phyloP scores from a whole-genome alignment of 2,113 vertebrate genomes.

The Natator depressus region DNA sequence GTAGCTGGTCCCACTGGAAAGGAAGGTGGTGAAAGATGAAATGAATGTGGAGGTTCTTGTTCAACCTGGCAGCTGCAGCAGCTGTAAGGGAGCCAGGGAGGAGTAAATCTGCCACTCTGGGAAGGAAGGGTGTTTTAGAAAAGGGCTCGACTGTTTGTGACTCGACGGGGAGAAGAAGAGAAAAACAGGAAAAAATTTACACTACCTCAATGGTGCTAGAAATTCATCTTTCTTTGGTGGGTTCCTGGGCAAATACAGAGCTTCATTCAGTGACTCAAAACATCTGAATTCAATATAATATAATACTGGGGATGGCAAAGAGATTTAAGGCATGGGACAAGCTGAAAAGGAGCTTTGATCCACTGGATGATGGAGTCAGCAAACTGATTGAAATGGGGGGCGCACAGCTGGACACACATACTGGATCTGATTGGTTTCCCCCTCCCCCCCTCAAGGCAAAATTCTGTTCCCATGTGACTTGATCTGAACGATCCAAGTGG shows the following conservation, averaged over 20 bases:
- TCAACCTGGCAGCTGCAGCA: conserved; percentile 49
- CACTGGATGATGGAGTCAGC: background rate
- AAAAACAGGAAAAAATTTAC: background rate
- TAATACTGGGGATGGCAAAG: fast-evolving
- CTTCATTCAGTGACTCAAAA: background rate
- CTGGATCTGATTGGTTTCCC: background rate
- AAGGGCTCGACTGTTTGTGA: background rate
- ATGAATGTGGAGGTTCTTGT: fast-evolving
- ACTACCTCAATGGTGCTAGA: background rate
- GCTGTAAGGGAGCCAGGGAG: conserved; percentile 49
- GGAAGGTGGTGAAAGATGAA: background rate
- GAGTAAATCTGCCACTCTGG: conserved; percentile 51
- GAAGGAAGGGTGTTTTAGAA: conserved; percentile 3
- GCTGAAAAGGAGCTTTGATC: background rate
- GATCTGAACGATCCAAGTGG: fast-evolving
- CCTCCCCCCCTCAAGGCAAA: background rate
- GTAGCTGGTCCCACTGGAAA: background rate
- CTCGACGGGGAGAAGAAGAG: background rate
- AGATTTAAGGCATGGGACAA: fast-evolving
- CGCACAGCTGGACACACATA: background rate
- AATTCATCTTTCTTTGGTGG: background rate
- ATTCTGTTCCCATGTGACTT: fast-evolving
- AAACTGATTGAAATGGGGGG: background rate
- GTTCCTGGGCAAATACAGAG: background rate
- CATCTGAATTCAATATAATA: background rate